Base-by-base conservation (phyloP, 2,888 invertebrate genomes). In the Dioctria rufipes region DNA sequence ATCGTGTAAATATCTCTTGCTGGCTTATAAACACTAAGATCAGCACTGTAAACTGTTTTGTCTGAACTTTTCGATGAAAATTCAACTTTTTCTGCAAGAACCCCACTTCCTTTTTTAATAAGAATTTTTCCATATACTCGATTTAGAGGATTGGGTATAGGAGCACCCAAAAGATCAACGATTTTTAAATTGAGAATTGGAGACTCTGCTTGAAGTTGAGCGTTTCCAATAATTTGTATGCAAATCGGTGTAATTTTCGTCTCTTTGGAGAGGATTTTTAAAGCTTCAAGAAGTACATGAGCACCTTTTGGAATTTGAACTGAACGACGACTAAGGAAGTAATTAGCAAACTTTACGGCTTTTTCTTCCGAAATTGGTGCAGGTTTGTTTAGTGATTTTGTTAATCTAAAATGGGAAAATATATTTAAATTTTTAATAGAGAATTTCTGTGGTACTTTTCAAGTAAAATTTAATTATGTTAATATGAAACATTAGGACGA, bases 261-360 rank as follows among this genome's bases (percentile, higher is more conserved):
- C 83, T 94, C 94, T 8, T 92, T 91, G 54, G 85, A 85, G 0
- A 89, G 81, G 0, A 93, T 92, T 61, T 91, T 90, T 39, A 97
- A 90, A 0, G 95, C 95, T 83, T 96, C 95, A 0, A 98, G 90
- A 42, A 99, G 90, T 80, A 94, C 92, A 82, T 94, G 93, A 4
- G 95, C 95, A 49, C 97, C 97, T 86, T 95, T 95, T 0, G 95
- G 91, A 3, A 95, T 93, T 87, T 95, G 96, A 3, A 98, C 98
- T 66, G 96, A 96, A 84, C 95, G 94, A 63, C 98, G 92, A 66
- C 95, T 95, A 82, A 98, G 90, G 86, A 98, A 92, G 90, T 98
- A 99, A 87, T 95, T 95, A 0, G 95, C 94, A 86, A 99, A 94
- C 90, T 98, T 98, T 71, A 95, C 92, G 2, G 94, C 93, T 90